phyloP scores from a whole-genome alignment of 1,140 invertebrate species.

The Spodoptera frugiperda region DNA sequence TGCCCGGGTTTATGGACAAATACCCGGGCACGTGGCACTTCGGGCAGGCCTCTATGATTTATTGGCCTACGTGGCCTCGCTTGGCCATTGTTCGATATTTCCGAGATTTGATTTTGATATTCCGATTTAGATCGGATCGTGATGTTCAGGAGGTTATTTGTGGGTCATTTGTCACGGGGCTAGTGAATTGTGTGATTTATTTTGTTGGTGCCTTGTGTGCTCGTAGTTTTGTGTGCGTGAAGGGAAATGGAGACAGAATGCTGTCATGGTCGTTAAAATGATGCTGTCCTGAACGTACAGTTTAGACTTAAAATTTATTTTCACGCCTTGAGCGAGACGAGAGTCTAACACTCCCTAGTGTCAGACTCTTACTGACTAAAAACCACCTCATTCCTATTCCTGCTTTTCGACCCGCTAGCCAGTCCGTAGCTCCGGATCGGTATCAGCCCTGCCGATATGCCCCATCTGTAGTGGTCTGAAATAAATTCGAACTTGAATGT shows the following conservation, averaged over 20 bases:
- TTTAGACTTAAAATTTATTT: too few species aligned
- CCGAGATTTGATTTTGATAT: constrained; percentile 41
- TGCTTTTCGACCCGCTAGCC: too few species aligned
- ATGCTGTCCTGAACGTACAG: too few species aligned
- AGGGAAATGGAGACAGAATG: neutral
- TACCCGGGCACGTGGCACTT: constrained; percentile 44
- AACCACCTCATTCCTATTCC: too few species aligned
- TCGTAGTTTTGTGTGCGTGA: neutral
- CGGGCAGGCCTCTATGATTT: constrained; percentile 44
- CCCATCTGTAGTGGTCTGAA: too few species aligned
- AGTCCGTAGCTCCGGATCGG: too few species aligned
- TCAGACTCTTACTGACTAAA: too few species aligned
- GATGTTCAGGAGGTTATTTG: constrained; percentile 40
- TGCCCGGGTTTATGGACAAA: constrained; percentile 52
- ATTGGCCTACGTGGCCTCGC: constrained; percentile 43
- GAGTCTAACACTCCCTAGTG: too few species aligned
- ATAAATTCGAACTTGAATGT: too few species aligned
- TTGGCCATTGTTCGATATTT: constrained; percentile 40
- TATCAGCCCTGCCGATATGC: too few species aligned
- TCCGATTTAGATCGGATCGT: constrained; percentile 41
- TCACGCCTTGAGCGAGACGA: too few species aligned
- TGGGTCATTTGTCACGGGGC: constrained; percentile 34
- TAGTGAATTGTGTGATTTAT: constrained; percentile 45
- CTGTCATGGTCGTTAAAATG: too few species aligned
- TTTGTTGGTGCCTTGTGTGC: constrained; percentile 1